phyloP scores from a whole-genome alignment of 2,797 vertebrate species.

The Hyperoplus lanceolatus region DNA sequence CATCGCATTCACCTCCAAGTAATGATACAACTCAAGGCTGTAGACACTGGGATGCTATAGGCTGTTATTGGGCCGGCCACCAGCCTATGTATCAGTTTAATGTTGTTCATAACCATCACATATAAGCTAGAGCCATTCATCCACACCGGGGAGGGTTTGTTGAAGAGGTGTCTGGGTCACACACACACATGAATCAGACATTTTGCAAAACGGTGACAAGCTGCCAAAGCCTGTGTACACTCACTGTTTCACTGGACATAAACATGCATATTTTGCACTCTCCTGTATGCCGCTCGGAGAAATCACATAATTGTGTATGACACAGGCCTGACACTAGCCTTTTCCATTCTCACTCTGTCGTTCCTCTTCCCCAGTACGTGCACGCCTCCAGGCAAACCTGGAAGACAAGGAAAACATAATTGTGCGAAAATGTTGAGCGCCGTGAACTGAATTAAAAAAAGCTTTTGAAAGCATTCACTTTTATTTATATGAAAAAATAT shows the following conservation, averaged over 20 bases:
- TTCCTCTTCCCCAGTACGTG: constrained; percentile 38
- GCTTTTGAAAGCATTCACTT: constrained; percentile 41
- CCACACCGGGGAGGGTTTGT: constrained; percentile 39
- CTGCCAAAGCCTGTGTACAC: constrained; percentile 30
- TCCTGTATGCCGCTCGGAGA: constrained; percentile 28
- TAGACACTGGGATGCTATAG: constrained; percentile 57
- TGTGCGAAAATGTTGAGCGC: constrained; percentile 34
- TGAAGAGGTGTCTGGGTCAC: constrained; percentile 33
- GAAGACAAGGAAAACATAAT: constrained; percentile 53
- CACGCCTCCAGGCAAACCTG: constrained; percentile 50
- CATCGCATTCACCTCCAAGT: constrained; percentile 58
- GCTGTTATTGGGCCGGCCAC: constrained; percentile 60
- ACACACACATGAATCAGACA: constrained; percentile 29
- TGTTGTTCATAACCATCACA: constrained; percentile 69
- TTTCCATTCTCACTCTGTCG: constrained; percentile 57
- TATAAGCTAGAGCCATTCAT: constrained; percentile 48
- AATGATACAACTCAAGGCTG: constrained; percentile 70
- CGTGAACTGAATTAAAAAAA: constrained; percentile 41
- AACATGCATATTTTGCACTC: constrained; percentile 51
- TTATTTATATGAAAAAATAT: constrained; percentile 1
- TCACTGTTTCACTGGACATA: constrained; percentile 44
- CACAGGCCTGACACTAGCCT: constrained; percentile 57
- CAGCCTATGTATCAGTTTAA: constrained; percentile 65
- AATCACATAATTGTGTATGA: constrained; percentile 59
- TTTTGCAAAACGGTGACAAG: constrained; percentile 44